Evolutionary conservation across 2,888 invertebrate species (phyloP).

Genomic region (Erebia ligea): DNA sequence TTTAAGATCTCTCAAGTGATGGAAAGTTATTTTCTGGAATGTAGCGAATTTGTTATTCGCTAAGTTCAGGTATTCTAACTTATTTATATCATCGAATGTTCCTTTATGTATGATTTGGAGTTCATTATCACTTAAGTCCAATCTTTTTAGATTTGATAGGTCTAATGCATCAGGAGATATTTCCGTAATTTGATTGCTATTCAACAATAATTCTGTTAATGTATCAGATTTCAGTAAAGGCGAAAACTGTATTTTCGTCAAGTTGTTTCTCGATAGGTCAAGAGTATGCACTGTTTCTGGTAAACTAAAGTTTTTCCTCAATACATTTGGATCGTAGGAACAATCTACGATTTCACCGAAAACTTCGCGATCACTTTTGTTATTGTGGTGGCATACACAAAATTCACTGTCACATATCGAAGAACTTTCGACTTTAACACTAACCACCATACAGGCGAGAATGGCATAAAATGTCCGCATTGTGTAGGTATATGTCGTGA

Average conservation of each 20-base stretch:
- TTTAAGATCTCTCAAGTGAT: constrained; percentile 62
- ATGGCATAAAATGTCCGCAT: constrained; percentile 50
- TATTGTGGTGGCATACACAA: constrained; percentile 56
- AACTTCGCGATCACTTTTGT: constrained; percentile 53
- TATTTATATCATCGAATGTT: constrained; percentile 63
- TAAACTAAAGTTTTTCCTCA: constrained; percentile 49
- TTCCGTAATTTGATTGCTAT: constrained; percentile 58
- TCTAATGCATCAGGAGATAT: constrained; percentile 57
- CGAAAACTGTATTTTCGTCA: constrained; percentile 52
- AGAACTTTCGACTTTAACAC: constrained; percentile 48
- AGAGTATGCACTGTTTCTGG: constrained; percentile 58
- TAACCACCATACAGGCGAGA: constrained; percentile 41
- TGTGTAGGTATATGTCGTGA: constrained; percentile 44
- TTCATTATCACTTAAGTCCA: constrained; percentile 72
- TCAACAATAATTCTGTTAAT: constrained; percentile 57
- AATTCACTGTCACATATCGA: constrained; percentile 60
- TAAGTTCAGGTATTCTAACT: constrained; percentile 70
- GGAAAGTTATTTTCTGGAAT: constrained; percentile 66
- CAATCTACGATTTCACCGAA: constrained; percentile 62
- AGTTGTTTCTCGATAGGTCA: constrained; percentile 65
- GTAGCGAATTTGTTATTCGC: constrained; percentile 70
- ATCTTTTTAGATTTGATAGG: constrained; percentile 59
- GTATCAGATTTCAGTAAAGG: constrained; percentile 55
- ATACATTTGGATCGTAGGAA: constrained; percentile 49
- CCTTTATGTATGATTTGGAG: constrained; percentile 63